These are phyloP conservation scores for Trypoxylus dichotomus DNA, from an alignment of 1,140 invertebrate genomes.

Conservation along the genomic window DNA sequence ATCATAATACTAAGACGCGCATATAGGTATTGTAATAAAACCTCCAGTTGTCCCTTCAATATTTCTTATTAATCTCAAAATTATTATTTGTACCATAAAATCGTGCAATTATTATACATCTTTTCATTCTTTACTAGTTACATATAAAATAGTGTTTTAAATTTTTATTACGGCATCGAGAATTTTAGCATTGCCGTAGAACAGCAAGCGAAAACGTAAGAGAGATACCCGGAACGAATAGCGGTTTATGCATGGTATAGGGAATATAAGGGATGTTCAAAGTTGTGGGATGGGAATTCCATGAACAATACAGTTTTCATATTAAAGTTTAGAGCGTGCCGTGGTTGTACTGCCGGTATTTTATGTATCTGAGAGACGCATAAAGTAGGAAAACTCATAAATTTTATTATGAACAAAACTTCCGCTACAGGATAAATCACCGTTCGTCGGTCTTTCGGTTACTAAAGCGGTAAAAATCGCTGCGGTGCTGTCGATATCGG, in stretches of 20 bases:
- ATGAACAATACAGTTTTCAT: slow-evolving; percentile 7
- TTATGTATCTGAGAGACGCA: slow-evolving; percentile 1
- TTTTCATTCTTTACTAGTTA: background rate
- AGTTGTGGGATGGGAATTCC: background rate
- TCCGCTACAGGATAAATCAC: background rate
- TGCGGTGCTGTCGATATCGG: background rate
- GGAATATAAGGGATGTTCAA: background rate
- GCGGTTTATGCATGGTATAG: background rate
- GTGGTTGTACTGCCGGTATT: background rate
- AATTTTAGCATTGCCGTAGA: background rate
- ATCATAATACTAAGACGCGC: too few relatives aligned
- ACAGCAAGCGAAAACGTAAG: background rate
- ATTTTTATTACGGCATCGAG: background rate
- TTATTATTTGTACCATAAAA: background rate
- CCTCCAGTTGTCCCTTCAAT: too few relatives aligned
- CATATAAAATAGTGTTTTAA: background rate
- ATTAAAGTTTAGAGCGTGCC: slow-evolving; percentile 6
- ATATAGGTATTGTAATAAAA: too few relatives aligned
- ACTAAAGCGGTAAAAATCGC: background rate
- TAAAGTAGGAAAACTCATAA: slow-evolving; percentile 3
- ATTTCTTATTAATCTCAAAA: background rate
- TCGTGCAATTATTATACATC: background rate
- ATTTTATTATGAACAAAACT: slow-evolving; percentile 4
- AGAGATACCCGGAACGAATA: background rate
- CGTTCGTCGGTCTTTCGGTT: background rate